A percentile compares a stretch with the other conserved stretches of the same genome.
phyloP scores from a whole-genome alignment of 2,888 invertebrate genomes.

The Tetheella fluctuosa region DNA sequence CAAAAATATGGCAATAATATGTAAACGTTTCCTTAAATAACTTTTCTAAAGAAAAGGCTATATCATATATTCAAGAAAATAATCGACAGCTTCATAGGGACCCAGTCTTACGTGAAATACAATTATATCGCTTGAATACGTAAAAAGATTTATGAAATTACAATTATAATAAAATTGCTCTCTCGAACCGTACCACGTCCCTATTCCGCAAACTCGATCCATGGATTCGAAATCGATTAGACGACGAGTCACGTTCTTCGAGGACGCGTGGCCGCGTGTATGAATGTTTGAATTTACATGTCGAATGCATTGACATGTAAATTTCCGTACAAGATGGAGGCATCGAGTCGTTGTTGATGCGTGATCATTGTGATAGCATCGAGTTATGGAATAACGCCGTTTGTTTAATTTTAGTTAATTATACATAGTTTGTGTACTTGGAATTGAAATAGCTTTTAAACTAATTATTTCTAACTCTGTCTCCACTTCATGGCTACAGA shows the following conservation, averaged over 20 bases:
- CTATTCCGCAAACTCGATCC: constrained; percentile 33
- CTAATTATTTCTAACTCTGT: too few species aligned
- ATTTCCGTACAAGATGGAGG: constrained; percentile 44
- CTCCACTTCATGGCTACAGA: too few species aligned
- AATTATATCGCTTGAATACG: constrained; percentile 2
- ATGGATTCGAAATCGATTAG: constrained; percentile 46
- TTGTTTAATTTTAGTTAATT: neutral
- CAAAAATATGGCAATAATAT: too few species aligned
- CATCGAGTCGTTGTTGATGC: constrained; percentile 6
- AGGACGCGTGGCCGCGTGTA: constrained; percentile 41
- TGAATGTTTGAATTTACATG: constrained; percentile 55
- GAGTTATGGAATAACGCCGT: constrained; percentile 1
- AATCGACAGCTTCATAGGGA: neutral
- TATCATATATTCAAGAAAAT: too few species aligned
- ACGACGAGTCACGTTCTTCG: constrained; percentile 42
- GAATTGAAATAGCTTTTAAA: too few species aligned
- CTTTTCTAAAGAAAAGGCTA: too few species aligned
- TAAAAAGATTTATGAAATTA: constrained; percentile 11
- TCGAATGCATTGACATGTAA: constrained; percentile 55
- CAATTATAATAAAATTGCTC: constrained; percentile 12
- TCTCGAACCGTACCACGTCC: constrained; percentile 19
- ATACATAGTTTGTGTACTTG: neutral
- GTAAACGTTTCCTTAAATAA: too few species aligned
- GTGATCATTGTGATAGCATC: constrained; percentile 6
- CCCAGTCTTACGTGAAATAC: neutral